These are phyloP conservation scores for Drosophila sturtevanti DNA, from an alignment of 1,140 invertebrate genomes.

Conservation along the genomic window DNA sequence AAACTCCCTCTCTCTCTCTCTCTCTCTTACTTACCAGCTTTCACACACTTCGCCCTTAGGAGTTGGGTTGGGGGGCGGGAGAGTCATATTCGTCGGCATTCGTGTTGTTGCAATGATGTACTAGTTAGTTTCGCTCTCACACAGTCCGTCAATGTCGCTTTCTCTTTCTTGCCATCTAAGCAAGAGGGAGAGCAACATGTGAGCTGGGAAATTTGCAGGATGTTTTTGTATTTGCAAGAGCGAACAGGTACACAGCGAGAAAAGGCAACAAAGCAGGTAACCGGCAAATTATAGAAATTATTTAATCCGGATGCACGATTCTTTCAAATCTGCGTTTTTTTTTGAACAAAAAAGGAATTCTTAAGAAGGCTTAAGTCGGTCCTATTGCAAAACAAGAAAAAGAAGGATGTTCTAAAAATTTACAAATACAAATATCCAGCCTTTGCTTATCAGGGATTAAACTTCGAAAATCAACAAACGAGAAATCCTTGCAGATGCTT, in stretches of 20 bases:
- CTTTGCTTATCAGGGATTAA: too few species aligned
- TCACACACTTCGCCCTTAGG: slow-evolving; percentile 18
- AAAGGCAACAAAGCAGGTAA: slow-evolving; percentile 3
- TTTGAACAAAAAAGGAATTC: background rate
- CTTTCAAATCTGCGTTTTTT: background rate
- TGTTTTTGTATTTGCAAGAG: slow-evolving; percentile 2
- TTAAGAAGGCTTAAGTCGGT: background rate
- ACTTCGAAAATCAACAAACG: background rate
- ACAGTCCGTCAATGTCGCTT: background rate
- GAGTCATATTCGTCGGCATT: slow-evolving; percentile 12
- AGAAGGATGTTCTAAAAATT: background rate
- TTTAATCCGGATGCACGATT: background rate
- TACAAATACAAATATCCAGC: too few species aligned
- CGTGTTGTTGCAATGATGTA: slow-evolving; percentile 1
- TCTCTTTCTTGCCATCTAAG: slow-evolving; percentile 24
- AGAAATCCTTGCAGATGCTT: background rate
- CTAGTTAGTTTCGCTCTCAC: slow-evolving; percentile 26
- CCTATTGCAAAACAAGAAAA: background rate
- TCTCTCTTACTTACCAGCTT: background rate
- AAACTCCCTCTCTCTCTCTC: slow-evolving; percentile 23
- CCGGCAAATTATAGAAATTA: background rate
- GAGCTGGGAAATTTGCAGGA: slow-evolving; percentile 21
- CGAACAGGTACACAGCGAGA: slow-evolving; percentile 27
- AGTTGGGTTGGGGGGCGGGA: slow-evolving; percentile 26
- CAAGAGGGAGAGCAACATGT: slow-evolving; percentile 41